These are phyloP conservation scores for Anticlea derivata DNA, from an alignment of 2,888 invertebrate species.

Conservation along the genomic window DNA sequence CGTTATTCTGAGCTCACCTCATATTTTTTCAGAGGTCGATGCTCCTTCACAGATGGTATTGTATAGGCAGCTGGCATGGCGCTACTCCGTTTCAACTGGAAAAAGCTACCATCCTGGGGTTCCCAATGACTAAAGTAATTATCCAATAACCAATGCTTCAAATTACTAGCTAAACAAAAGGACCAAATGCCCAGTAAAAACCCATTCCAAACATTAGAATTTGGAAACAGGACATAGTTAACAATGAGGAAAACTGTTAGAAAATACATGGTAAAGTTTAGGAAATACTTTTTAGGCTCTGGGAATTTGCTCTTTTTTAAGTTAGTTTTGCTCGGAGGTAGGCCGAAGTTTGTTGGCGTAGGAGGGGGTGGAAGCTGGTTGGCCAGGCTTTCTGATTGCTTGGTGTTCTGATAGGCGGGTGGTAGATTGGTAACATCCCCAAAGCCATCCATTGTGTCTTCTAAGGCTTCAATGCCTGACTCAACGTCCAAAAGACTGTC, in stretches of 20 bases:
- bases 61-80: slow-evolving; percentile 67
- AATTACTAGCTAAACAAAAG: slow-evolving; percentile 59
- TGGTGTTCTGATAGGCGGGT: slow-evolving; percentile 36
- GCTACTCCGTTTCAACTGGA: slow-evolving; percentile 56
- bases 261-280: slow-evolving; percentile 67
- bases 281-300: slow-evolving; percentile 54
- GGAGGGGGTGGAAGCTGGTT: slow-evolving; percentile 36
- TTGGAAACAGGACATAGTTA: slow-evolving; percentile 66
- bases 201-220: slow-evolving; percentile 71
- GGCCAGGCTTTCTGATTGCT: slow-evolving; percentile 40
- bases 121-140: slow-evolving; percentile 69
- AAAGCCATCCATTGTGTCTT: slow-evolving; percentile 70
- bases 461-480: slow-evolving; percentile 79
- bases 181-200: slow-evolving; percentile 75
- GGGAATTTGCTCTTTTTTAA: slow-evolving; percentile 37
- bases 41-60: slow-evolving; percentile 86
- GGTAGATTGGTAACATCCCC: slow-evolving; percentile 54
- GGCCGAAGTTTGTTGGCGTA: slow-evolving; percentile 50
- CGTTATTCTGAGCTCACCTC: too few species aligned
- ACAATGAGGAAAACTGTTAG: slow-evolving; percentile 63
- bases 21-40: slow-evolving; percentile 83
- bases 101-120: slow-evolving; percentile 45
- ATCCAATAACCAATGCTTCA: slow-evolving; percentile 68
- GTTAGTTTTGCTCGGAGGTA: slow-evolving; percentile 64
- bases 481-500: slow-evolving; percentile 73